These are phyloP conservation scores for Taenioides sp. DNA, from an alignment of 2,797 vertebrate genomes.

Conservation along the genomic window DNA sequence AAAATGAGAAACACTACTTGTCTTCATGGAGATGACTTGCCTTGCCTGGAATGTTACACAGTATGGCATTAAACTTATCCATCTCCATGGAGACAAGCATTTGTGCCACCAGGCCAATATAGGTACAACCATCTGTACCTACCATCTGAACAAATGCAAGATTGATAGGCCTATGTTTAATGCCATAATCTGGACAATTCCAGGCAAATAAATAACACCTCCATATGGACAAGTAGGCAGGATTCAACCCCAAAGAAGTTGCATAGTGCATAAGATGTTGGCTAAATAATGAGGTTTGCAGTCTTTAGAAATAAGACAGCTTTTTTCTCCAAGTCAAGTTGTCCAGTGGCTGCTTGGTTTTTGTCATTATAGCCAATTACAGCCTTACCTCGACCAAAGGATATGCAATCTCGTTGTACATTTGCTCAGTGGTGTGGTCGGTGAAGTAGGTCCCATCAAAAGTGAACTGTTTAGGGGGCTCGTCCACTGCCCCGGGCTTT, in stretches of 20 bases:
- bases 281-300: conserved; percentile 16
- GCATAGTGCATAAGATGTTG: neutral
- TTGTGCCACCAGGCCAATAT: no score
- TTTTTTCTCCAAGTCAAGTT: conserved; percentile 11
- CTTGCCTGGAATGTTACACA: no score
- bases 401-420: conserved; percentile 89
- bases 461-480: conserved; percentile 89
- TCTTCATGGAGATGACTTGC: no score
- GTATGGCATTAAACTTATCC: no score
- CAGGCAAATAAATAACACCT: no score
- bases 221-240: no score
- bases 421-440: conserved; percentile 84
- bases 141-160: no score
- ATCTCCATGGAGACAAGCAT: no score
- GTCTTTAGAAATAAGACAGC: conserved; percentile 44
- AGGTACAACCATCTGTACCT: no score
- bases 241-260: neutral
- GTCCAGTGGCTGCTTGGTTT: conserved; percentile 52
- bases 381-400: conserved; percentile 85
- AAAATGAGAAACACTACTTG: neutral
- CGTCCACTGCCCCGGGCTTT: conserved; percentile 67
- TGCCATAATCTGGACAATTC: no score
- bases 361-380: neutral
- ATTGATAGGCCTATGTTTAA: no score
- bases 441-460: conserved; percentile 85